These are phyloP conservation scores for Spongilla lacustris DNA, from an alignment of 37 sponge, comb jelly and placozoan species.

Conservation along the genomic window DNA sequence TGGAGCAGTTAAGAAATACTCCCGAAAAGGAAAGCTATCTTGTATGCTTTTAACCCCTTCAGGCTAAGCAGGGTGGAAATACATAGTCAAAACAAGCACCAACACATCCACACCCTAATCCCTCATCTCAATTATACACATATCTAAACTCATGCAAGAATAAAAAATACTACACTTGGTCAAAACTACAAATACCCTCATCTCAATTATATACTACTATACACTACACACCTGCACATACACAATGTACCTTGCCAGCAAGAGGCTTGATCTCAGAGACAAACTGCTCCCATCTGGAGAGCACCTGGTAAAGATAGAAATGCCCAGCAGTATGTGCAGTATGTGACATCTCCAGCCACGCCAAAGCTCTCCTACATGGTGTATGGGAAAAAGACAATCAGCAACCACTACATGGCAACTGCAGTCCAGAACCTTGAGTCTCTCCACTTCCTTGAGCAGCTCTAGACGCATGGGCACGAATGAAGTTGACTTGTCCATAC, in stretches of 20 bases:
- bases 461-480: slow-evolving; percentile 92
- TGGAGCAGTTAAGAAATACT: slow-evolving; percentile 93
- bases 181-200: background rate
- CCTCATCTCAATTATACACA: too few relatives aligned
- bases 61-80: slow-evolving; percentile 18
- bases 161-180: too few relatives aligned
- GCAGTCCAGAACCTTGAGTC: slow-evolving; percentile 70
- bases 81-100: too few relatives aligned
- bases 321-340: slow-evolving; percentile 98
- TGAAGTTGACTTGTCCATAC: slow-evolving; percentile 98
- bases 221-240: background rate
- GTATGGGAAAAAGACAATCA: background rate
- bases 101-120: too few relatives aligned
- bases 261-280: slow-evolving; percentile 56
- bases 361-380: slow-evolving; percentile 80
- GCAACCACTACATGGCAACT: background rate
- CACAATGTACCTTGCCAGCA: slow-evolving; percentile 23
- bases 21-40: slow-evolving; percentile 89
- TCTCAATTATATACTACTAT: too few relatives aligned
- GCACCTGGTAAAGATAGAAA: slow-evolving; percentile 93
- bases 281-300: slow-evolving; percentile 65
- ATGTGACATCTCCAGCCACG: slow-evolving; percentile 93
- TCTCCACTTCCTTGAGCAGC: slow-evolving; percentile 93
- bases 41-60: slow-evolving; percentile 69
- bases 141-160: too few relatives aligned